Base-by-base conservation (phyloP, 1,140 invertebrate genomes). In the Frieseomelitta varia region DNA sequence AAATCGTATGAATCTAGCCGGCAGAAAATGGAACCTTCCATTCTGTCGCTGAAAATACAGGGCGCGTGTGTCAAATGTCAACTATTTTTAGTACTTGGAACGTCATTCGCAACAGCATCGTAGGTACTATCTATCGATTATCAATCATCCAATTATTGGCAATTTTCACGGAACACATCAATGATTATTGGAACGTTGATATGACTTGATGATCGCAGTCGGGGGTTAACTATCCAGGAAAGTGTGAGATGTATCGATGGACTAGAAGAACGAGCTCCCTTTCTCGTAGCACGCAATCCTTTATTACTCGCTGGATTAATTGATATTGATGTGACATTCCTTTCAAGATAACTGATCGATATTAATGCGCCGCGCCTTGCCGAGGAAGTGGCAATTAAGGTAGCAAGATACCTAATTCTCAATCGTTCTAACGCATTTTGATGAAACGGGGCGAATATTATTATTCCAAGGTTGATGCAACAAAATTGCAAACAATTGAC, bases 301-400 rank as follows among this genome's bases (percentile, higher is more conserved):
- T 87, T 86, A 90, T 90, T 90, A 90, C 84, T 84, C 86, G 71
- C 67, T 63, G 84, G 79, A 82, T 90, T 90, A 90, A 90, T 90
- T 90, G 89, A 90, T 90, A 90, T 90, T 90, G 88, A 90, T 90
- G 89, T 86, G 89, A 90, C 86, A 75, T 81, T 55, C 61, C 88
- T 88, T 88, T 90, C 80, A 82, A 86, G 88, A 78, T 85, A 83
- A 65, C 82, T 89, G 88, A 90, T 90, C 88, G 88, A 90, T 90
- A 90, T 90, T 89, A 89, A 90, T 90, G 85, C 56, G 88, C 75
- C 82, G 77, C 85, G 55, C 82, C 88, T 87, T 85, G n/a, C 24
- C 71, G 39, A 56, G 75, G 27, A 84, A 80, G 58, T 55, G 65
- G 47, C 78, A 39, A 73, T 84, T 51, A 67, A 80, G 67, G 30